Conservation (phyloP, 2,113 vertebrate species). For the Oreochromis spilurus region DNA sequence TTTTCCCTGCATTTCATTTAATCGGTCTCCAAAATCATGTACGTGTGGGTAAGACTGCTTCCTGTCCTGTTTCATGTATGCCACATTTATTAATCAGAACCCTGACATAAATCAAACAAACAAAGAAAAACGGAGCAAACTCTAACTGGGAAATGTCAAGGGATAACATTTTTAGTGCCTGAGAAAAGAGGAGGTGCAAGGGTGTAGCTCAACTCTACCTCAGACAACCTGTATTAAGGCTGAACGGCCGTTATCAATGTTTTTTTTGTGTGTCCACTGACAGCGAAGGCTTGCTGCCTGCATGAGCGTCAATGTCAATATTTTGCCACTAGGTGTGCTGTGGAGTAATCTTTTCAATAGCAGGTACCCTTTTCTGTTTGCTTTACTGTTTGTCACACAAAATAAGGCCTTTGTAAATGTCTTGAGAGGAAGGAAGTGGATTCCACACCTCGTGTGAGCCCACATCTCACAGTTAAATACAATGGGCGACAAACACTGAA, state of each 20-base stretch:
- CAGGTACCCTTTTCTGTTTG: not conserved
- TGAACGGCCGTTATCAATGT: not conserved
- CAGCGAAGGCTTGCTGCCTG: not conserved
- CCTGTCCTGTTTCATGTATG: not conserved
- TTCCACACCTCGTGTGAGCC: not conserved
- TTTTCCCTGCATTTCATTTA: not conserved
- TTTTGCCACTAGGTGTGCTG: not conserved
- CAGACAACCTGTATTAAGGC: not conserved
- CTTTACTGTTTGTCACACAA: not conserved
- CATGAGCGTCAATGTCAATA: not conserved
- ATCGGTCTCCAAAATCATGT: not conserved
- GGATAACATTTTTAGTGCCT: not conserved
- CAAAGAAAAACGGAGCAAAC: not conserved
- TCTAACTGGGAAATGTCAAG: not conserved
- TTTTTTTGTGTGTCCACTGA: not conserved
- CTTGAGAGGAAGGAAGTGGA: not conserved
- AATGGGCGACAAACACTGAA: not conserved
- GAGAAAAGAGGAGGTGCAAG: not conserved
- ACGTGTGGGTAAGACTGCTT: not conserved
- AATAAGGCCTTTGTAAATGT: not conserved
- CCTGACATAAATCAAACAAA: not conserved
- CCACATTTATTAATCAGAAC: not conserved
- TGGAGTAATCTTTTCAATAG: not conserved
- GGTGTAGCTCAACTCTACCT: no score
- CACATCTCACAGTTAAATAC: not conserved